These are phyloP conservation scores for Megaceryle torquata DNA, from an alignment of 2,113 vertebrate genomes.

Conservation along the genomic window DNA sequence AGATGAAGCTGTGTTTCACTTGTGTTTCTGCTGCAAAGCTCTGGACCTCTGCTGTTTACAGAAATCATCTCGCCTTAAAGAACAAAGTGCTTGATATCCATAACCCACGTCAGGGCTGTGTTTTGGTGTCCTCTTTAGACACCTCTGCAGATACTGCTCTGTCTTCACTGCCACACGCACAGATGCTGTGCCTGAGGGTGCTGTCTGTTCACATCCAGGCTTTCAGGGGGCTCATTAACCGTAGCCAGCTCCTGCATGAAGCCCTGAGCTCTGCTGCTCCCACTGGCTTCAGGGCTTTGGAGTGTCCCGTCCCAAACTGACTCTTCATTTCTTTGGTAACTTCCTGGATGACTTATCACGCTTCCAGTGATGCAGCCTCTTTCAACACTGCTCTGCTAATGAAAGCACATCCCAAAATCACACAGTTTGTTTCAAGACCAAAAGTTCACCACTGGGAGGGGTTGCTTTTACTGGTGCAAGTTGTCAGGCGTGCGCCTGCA, in stretches of 20 bases:
- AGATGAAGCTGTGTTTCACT: background rate
- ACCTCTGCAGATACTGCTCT: background rate
- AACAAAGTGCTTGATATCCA: background rate
- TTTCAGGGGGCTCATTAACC: background rate
- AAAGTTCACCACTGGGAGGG: background rate
- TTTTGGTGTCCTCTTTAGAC: background rate
- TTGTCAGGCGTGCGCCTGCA: background rate
- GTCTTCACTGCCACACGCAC: rapidly evolving
- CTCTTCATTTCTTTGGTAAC: background rate
- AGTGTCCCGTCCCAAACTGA: background rate
- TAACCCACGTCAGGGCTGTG: no score
- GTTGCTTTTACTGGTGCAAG: background rate
- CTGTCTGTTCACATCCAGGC: background rate
- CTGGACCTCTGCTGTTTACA: background rate
- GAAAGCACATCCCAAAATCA: background rate
- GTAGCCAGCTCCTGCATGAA: rapidly evolving
- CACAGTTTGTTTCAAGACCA: background rate
- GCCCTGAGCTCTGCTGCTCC: background rate
- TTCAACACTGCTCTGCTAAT: background rate
- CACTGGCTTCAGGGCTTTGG: background rate
- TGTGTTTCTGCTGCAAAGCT: background rate
- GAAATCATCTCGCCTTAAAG: background rate
- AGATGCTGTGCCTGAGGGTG: background rate
- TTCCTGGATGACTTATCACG: background rate
- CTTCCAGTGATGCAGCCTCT: background rate